Conservation (phyloP, 2,888 invertebrate species). For the Ptilodon capucinus region DNA sequence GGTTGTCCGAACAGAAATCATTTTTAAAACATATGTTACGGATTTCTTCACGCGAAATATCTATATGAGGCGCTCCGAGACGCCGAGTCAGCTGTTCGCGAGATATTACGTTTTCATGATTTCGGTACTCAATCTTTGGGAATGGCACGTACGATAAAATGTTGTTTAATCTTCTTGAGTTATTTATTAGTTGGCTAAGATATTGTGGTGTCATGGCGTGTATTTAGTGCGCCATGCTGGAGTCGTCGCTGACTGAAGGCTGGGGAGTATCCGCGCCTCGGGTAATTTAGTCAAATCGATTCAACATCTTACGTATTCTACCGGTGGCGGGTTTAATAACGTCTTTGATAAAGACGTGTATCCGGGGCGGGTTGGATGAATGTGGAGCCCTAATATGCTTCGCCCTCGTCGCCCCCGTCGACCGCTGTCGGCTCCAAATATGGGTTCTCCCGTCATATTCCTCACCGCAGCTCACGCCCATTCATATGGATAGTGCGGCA, state of each 20-base stretch:
- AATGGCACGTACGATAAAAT: conserved; percentile 30
- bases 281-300: conserved; percentile 60
- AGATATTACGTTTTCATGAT: conserved; percentile 50
- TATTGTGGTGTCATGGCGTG: conserved; percentile 13
- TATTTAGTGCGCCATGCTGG: conserved; percentile 7
- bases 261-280: conserved; percentile 21
- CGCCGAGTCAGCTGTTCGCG: conserved; percentile 44
- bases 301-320: conserved; percentile 54
- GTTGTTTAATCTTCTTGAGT: conserved; percentile 24
- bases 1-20: conserved; percentile 8
- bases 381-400: conserved; percentile 62
- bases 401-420: conserved; percentile 57
- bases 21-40: conserved; percentile 9
- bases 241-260: conserved; percentile 13
- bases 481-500: conserved; percentile 67
- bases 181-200: conserved; percentile 13
- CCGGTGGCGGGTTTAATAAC: conserved; percentile 69
- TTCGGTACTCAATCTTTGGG: conserved; percentile 38
- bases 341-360: conserved; percentile 71
- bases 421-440: conserved; percentile 68
- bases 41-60: conserved; percentile 17
- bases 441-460: conserved; percentile 64
- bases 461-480: conserved; percentile 54
- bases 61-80: conserved; percentile 36
- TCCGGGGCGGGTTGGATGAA: conserved; percentile 60